Conservation (phyloP, 2,113 vertebrate genomes). For the Megaptera novaeangliae region DNA sequence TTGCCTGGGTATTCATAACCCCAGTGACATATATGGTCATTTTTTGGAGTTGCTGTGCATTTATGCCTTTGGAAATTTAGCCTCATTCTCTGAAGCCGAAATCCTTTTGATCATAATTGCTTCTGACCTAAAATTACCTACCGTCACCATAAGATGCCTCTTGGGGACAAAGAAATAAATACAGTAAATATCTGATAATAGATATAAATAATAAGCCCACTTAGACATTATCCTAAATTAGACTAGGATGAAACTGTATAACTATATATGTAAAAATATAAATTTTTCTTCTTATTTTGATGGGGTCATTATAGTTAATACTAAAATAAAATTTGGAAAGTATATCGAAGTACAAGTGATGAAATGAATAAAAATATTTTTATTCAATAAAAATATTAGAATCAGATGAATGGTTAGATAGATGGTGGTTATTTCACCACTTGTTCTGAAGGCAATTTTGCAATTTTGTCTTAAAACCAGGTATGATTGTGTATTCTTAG, state of each 20-base stretch:
- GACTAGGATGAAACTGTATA: background rate
- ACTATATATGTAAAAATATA: background rate
- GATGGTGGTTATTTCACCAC: background rate
- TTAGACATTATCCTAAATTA: background rate
- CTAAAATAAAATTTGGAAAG: background rate
- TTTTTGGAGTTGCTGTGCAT: background rate
- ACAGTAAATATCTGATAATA: background rate
- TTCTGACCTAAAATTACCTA: slow-evolving; percentile 19
- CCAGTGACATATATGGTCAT: background rate
- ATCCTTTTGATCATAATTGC: slow-evolving; percentile 37
- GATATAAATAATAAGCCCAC: background rate
- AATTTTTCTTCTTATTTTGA: background rate
- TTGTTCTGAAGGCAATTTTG: background rate
- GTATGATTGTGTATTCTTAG: background rate
- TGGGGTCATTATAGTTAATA: background rate
- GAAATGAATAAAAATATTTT: background rate
- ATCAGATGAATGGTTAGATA: background rate
- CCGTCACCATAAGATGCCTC: background rate
- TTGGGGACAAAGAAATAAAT: background rate
- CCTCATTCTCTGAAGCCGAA: slow-evolving; percentile 3
- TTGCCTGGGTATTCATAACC: background rate
- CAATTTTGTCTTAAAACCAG: background rate
- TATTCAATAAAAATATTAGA: slow-evolving; percentile 20
- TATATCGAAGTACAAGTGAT: background rate
- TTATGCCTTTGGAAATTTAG: slow-evolving; percentile 11